These are phyloP conservation scores for Brotogeris chrysoptera DNA, from an alignment of 2,797 vertebrate genomes.

Conservation along the genomic window DNA sequence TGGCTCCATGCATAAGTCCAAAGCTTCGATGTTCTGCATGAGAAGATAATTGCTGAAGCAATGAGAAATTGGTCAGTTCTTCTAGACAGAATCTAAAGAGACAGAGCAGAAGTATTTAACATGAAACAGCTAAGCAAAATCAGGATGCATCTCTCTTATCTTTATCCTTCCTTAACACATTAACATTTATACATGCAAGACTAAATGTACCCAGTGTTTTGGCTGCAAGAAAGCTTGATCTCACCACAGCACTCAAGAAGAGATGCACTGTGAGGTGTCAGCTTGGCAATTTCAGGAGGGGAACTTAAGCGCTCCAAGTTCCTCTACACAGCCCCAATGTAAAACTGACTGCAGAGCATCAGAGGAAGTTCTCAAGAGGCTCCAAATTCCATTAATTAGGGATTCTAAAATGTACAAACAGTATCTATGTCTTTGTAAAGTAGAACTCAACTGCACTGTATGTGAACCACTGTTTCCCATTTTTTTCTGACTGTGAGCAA, in stretches of 20 bases:
- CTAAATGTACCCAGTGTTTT: not conserved
- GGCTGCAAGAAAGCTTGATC: not conserved
- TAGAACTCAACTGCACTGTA: not conserved
- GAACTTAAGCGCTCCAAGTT: not conserved
- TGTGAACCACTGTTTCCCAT: not conserved
- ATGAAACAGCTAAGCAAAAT: not conserved
- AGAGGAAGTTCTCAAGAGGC: not conserved
- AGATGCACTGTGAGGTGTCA: not conserved
- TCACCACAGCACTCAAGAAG: not conserved
- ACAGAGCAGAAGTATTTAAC: not conserved
- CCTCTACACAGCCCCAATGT: not conserved
- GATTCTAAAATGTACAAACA: not conserved
- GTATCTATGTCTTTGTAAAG: not conserved
- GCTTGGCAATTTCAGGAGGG: rapidly evolving
- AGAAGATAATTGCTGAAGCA: not conserved
- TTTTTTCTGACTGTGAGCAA: not conserved
- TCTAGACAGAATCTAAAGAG: not conserved
- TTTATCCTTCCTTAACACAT: not conserved
- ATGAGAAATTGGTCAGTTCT: not conserved
- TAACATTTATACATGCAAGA: not conserved
- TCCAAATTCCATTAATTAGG: not conserved
- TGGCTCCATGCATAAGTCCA: not conserved
- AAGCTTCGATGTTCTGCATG: not conserved
- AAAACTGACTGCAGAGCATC: not conserved
- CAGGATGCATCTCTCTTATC: not conserved